These are phyloP conservation scores for Amia ocellicauda DNA, from an alignment of 2,113 vertebrate species.

Conservation along the genomic window DNA sequence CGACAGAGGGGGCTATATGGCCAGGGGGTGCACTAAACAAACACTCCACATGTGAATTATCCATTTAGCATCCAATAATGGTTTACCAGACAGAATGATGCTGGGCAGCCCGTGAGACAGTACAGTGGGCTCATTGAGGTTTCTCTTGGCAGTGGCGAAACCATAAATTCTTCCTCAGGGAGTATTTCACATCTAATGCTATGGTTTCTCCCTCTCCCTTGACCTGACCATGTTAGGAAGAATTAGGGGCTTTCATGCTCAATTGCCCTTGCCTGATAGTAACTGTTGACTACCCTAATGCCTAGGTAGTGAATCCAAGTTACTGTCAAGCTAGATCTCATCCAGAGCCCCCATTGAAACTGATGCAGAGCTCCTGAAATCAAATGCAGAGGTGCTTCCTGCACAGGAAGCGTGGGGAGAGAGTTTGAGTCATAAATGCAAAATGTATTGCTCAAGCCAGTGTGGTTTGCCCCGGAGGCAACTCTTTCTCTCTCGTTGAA, in stretches of 20 bases:
- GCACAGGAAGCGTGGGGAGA: background rate
- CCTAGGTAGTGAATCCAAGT: conserved; percentile 6
- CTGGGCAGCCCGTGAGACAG: background rate
- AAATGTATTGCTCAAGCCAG: background rate
- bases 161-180: conserved; percentile 2
- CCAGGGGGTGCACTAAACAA: background rate
- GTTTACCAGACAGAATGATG: conserved; percentile 6
- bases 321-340: background rate
- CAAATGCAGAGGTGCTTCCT: background rate
- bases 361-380: background rate
- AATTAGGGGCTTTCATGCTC: conserved; percentile 16
- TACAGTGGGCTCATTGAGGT: background rate
- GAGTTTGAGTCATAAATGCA: background rate
- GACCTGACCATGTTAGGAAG: background rate
- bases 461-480: too few species aligned
- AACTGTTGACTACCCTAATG: conserved; percentile 7
- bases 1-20: background rate
- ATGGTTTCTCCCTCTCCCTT: background rate
- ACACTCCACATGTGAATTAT: conserved; percentile 1
- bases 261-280: conserved; percentile 1
- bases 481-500: background rate
- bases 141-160: background rate
- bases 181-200: background rate
- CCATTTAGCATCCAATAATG: background rate
- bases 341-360: background rate